Base-by-base conservation (phyloP, 2,113 vertebrate species). In the Verasper variegatus region DNA sequence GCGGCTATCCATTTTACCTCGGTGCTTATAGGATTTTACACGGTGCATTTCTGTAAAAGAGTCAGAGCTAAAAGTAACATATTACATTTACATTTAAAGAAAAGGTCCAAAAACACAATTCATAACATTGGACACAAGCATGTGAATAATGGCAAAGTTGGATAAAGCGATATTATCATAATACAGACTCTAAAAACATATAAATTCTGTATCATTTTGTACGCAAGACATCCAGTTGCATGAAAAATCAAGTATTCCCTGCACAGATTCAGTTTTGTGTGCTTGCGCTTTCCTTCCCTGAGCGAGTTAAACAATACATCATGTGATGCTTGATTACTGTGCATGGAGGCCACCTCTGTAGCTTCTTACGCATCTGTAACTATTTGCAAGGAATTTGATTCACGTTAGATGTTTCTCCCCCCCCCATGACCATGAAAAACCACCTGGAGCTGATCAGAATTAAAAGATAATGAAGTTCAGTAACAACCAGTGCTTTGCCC, bases 231-330 rank as follows among this genome's bases (percentile, higher is more conserved):
- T 71, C 27, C 7, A 35, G 11, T 55, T 59, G 35, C 11, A 7
- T 12, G 21, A 18, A 26, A 27, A 51, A 71, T 71, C 45, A 18
- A 35, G 45, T 51, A 18, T 71, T 66, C 18, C 6, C 4, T 14
- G 20, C 57, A 31, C 23, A 31, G 5, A 17, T 10, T 27, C 4
- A n/a, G 9, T 26, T 37, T 37, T 37, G 35, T n/a, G 26, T 11
- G 68, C 45, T 18, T 13, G 56, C 21, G 11, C 21, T 51, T 15
- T 6, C 4, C 4, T 31, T 60, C 14, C 21, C 15, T 1, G 20
- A 17, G 56, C 23, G 10, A 62, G 31, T 61, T 21, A 10, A 75
- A 27, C 31, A 54, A 61, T 60, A 54, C 66, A 68, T 68, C 56
- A 61, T 60, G 27, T 60, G 45, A 52, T 15, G 31, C 6, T 23